Evolutionary conservation across 2,113 vertebrate genomes (phyloP).

Genomic region (Zapornia atra): DNA sequence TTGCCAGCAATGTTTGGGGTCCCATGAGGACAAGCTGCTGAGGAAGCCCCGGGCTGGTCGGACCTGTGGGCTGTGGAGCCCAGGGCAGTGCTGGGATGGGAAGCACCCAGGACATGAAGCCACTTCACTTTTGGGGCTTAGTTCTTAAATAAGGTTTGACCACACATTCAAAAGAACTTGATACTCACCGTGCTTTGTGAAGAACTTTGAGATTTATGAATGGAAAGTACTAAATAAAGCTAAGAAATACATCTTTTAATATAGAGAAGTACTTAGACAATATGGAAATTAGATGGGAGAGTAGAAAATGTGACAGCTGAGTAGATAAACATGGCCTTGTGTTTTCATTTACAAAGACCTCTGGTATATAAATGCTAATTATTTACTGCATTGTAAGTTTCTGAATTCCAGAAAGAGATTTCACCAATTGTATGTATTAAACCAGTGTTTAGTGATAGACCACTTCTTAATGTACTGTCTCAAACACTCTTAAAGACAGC

Average conservation of each 20-base stretch:
- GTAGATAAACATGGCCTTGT: constrained; percentile 6
- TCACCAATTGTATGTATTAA: neutral
- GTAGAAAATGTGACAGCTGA: constrained; percentile 7
- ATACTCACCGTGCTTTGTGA: neutral
- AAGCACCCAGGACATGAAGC: neutral
- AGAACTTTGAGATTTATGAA: neutral
- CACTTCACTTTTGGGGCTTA: neutral
- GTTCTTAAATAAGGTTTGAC: neutral
- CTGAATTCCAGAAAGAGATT: neutral
- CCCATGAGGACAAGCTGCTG: accelerated
- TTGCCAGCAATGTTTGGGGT: no score
- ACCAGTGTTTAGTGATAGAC: neutral
- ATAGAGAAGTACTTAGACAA: neutral
- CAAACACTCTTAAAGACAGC: neutral
- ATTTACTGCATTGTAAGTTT: neutral
- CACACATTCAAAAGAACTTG: neutral
- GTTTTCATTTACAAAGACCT: constrained; percentile 32
- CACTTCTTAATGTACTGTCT: neutral
- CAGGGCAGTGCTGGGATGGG: accelerated
- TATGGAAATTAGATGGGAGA: constrained; percentile 23
- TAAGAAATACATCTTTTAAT: constrained; percentile 1
- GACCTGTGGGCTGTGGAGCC: neutral
- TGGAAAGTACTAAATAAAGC: constrained; percentile 4
- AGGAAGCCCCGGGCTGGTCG: neutral
- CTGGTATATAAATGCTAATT: constrained; percentile 9